phyloP scores from a whole-genome alignment of 2,888 invertebrate species.

The Sarcophaga variegata region DNA sequence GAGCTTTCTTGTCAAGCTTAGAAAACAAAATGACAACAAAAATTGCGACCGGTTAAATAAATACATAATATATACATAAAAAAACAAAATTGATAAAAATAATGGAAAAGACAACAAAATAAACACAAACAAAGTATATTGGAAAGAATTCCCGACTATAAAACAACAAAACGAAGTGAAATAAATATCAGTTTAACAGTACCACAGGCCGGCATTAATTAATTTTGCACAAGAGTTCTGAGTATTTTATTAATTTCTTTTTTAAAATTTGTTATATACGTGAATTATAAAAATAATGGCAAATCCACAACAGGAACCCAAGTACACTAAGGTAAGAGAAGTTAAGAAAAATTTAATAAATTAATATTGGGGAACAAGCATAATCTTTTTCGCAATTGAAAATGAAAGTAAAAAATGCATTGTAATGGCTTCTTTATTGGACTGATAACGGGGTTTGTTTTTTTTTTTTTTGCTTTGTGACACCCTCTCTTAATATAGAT shows the following conservation, averaged over 20 bases:
- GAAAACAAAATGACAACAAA: constrained; percentile 22
- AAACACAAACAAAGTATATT: background rate
- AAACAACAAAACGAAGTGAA: background rate
- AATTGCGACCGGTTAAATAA: constrained; percentile 12
- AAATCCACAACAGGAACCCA: constrained; percentile 63
- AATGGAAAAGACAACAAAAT: constrained; percentile 13
- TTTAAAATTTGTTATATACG: background rate
- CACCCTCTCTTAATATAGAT: background rate
- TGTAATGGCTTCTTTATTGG: too few species aligned
- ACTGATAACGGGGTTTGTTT: background rate
- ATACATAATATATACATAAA: background rate
- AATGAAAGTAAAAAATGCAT: background rate
- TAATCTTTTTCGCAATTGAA: background rate
- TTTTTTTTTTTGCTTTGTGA: background rate
- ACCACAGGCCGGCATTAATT: constrained; percentile 18
- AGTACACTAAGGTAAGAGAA: constrained; percentile 67
- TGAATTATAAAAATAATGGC: constrained; percentile 59
- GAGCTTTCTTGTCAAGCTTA: too few species aligned
- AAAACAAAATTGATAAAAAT: constrained; percentile 48
- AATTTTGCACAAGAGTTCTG: background rate
- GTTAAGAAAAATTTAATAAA: background rate
- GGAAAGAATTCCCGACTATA: constrained; percentile 50
- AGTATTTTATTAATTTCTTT: background rate
- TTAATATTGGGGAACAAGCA: background rate
- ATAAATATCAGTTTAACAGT: constrained; percentile 58